A percentile compares a stretch with the other conserved stretches of the same genome.
Evolutionary conservation across 2,888 invertebrate genomes (phyloP).

Genomic region (Andrena trimmerana): DNA sequence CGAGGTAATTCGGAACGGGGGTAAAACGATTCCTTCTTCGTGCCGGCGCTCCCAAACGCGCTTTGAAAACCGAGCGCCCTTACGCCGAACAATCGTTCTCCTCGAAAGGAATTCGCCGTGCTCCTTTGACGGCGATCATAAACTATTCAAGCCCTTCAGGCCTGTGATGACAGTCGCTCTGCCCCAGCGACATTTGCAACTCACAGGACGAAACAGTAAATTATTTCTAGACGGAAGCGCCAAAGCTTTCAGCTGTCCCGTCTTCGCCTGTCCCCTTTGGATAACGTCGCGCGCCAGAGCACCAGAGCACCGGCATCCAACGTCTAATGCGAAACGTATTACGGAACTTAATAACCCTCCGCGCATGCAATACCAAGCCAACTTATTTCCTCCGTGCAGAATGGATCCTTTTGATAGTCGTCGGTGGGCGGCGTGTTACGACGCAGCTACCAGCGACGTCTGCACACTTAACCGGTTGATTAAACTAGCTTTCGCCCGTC

Average conservation of each 20-base stretch:
- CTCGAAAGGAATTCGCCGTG: constrained; percentile 26
- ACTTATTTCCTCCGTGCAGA: background rate
- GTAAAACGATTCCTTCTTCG: constrained; percentile 24
- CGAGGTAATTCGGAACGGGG: background rate
- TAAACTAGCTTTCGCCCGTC: background rate
- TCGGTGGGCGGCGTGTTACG: background rate
- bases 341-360: background rate
- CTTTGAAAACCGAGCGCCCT: constrained; percentile 24
- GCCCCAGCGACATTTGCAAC: constrained; percentile 61
- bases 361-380: background rate
- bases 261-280: constrained; percentile 12
- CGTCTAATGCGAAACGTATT: constrained; percentile 12
- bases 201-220: constrained; percentile 68
- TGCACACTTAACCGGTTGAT: constrained; percentile 13
- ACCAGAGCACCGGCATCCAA: background rate
- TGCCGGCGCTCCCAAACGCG: background rate
- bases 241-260: constrained; percentile 58
- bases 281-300: background rate
- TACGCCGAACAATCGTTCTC: constrained; percentile 8
- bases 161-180: constrained; percentile 41
- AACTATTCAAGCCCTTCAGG: constrained; percentile 50
- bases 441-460: constrained; percentile 2
- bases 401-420: background rate
- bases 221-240: constrained; percentile 63
- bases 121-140: constrained; percentile 53